These are phyloP conservation scores for Clarias laeviceps DNA, from an alignment of 2,797 vertebrate genomes.

Conservation along the genomic window DNA sequence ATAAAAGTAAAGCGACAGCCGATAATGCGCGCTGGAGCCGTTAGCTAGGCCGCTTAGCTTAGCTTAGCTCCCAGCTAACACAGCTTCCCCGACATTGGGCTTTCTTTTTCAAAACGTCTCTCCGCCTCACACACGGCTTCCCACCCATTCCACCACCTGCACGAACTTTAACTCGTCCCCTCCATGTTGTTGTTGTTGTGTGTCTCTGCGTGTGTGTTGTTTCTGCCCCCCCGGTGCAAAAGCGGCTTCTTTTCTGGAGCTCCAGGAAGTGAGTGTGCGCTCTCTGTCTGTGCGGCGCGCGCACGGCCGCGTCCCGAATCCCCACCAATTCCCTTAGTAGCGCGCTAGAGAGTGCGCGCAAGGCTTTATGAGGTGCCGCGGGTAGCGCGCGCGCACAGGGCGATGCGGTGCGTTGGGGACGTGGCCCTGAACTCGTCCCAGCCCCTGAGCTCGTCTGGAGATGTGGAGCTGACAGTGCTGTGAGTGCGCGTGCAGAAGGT, in stretches of 20 bases:
- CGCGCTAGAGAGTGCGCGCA: background rate
- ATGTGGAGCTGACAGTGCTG: background rate
- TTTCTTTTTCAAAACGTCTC: constrained; percentile 44
- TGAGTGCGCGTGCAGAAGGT: no score
- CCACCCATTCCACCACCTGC: constrained; percentile 56
- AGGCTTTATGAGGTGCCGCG: background rate
- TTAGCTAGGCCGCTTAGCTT: constrained; percentile 58
- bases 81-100: constrained; percentile 63
- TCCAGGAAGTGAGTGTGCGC: constrained; percentile 57
- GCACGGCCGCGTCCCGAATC: background rate
- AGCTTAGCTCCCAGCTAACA: constrained; percentile 54
- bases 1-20: background rate
- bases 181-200: constrained; percentile 56
- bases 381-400: background rate
- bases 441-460: background rate
- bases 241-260: constrained; percentile 43
- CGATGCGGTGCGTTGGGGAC: background rate
- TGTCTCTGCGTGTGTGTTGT: background rate
- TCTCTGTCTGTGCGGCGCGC: background rate
- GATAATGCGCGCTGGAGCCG: background rate
- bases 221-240: background rate
- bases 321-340: background rate
- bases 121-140: constrained; percentile 56
- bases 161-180: constrained; percentile 59
- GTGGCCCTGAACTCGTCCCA: background rate